These are phyloP conservation scores for Pristionchus entomophagus DNA, from an alignment of 2,888 invertebrate species.

Conservation along the genomic window DNA sequence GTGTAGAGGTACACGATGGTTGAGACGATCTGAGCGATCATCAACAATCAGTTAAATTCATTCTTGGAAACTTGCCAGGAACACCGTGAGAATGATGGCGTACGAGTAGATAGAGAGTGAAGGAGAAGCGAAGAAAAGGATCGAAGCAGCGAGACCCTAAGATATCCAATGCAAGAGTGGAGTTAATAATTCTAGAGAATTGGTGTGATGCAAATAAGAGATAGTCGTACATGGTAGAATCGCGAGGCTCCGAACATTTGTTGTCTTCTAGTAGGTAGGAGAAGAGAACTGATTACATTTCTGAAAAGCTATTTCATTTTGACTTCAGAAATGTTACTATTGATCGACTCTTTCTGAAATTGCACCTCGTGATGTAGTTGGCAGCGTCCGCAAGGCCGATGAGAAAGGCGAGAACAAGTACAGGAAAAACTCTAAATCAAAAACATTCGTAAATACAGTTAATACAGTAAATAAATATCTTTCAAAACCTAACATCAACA, in stretches of 20 bases:
- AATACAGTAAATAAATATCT: too few relatives aligned
- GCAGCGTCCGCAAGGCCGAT: neutral
- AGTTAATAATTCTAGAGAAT: neutral
- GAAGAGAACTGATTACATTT: neutral
- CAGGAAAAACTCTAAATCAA: neutral
- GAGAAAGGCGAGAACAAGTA: neutral
- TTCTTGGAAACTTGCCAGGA: neutral
- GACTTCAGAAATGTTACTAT: too few relatives aligned
- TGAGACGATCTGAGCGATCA: neutral
- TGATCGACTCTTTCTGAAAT: too few relatives aligned
- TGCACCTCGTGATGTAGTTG: neutral
- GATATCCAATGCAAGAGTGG: neutral
- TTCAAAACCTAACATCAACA: too few relatives aligned
- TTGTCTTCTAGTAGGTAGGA: neutral
- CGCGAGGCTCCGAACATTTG: conserved; percentile 6
- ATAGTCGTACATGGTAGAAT: neutral
- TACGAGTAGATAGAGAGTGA: neutral
- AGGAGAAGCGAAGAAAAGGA: neutral
- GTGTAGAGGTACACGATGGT: neutral
- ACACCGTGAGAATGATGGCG: neutral
- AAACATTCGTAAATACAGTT: neutral
- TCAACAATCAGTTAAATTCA: too few relatives aligned
- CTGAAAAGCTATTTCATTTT: neutral
- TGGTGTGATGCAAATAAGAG: neutral
- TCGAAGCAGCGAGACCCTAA: neutral